These are phyloP conservation scores for Globodera rostochiensis DNA, from an alignment of 1,140 invertebrate genomes.

Conservation along the genomic window DNA sequence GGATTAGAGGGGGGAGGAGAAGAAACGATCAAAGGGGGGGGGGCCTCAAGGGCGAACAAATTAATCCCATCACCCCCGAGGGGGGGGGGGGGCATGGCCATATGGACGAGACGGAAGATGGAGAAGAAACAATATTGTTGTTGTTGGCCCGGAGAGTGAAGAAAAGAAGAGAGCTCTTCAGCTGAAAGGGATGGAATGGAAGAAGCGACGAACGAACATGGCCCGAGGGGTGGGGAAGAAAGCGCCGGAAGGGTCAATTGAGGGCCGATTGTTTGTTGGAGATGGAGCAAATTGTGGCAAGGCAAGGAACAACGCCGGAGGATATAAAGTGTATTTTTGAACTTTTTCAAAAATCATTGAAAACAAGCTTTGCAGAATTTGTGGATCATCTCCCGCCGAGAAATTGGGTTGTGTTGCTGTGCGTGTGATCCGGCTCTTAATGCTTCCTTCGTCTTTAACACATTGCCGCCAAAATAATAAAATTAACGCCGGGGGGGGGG, in stretches of 20 bases:
- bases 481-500: background rate
- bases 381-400: too few relatives aligned
- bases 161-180: slow-evolving; percentile 3
- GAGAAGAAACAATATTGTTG: background rate
- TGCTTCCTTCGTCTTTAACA: background rate
- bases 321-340: background rate
- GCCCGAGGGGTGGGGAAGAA: background rate
- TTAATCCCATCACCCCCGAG: background rate
- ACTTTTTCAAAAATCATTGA: background rate
- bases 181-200: background rate
- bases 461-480: slow-evolving; percentile 1
- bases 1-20: background rate
- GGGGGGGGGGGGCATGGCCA: background rate
- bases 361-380: too few relatives aligned
- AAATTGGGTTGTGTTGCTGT: too few relatives aligned
- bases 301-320: background rate
- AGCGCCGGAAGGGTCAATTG: slow-evolving; percentile 1
- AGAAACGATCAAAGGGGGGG: background rate
- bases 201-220: background rate
- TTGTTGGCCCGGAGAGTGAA: background rate
- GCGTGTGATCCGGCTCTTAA: background rate
- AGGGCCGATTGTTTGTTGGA: slow-evolving; percentile 5
- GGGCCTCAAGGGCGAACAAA: background rate
- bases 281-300: background rate
- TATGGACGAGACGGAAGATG: background rate